These are phyloP conservation scores for Petrocephalus zakoni DNA, from an alignment of 2,113 vertebrate genomes.

Conservation along the genomic window DNA sequence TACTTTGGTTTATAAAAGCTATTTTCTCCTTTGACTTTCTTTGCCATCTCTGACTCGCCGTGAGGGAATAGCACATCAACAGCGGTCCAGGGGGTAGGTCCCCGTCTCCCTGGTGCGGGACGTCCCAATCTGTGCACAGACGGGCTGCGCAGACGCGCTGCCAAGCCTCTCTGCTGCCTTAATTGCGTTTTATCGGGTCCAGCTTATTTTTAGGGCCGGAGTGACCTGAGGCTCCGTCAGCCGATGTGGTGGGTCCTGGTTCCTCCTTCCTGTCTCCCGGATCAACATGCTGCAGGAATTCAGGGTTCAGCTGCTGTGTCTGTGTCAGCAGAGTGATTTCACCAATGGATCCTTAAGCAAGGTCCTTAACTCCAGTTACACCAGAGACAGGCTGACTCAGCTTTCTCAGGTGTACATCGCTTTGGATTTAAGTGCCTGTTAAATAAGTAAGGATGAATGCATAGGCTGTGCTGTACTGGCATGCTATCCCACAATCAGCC, in stretches of 20 bases:
- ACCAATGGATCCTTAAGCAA: not conserved
- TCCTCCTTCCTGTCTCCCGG: not conserved
- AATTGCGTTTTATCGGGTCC: not conserved
- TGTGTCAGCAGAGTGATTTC: not conserved
- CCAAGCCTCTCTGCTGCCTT: not conserved
- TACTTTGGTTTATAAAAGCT: not conserved
- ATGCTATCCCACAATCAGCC: not conserved
- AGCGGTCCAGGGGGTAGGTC: not conserved
- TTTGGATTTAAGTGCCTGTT: not conserved
- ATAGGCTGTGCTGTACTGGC: not conserved
- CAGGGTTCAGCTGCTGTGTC: not conserved
- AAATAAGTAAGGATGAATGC: not conserved
- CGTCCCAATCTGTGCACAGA: not conserved
- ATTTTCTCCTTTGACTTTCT: not conserved
- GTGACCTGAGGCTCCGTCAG: not conserved
- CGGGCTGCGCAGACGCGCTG: not conserved
- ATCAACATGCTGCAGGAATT: not conserved
- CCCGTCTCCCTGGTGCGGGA: not conserved
- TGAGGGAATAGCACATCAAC: not conserved
- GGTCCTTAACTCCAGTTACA: not conserved
- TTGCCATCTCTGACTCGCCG: not conserved
- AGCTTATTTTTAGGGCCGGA: not conserved
- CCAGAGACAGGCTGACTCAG: not conserved
- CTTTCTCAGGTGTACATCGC: not conserved
- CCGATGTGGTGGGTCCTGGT: not conserved